Evolutionary conservation across 2,113 vertebrate genomes (phyloP).

Genomic region (Procavia capensis): DNA sequence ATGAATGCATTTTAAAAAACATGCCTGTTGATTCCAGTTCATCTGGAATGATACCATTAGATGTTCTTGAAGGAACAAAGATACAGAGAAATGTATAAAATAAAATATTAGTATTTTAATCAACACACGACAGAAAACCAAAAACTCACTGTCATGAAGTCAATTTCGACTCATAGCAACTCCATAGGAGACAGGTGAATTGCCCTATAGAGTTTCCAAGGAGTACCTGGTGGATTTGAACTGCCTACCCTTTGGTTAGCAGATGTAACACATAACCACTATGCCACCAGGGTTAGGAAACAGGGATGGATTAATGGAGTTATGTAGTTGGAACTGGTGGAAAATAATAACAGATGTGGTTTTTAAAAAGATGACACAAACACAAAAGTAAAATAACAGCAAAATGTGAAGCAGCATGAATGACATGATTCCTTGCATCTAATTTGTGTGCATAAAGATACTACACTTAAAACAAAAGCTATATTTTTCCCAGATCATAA

Average conservation of each 20-base stretch:
- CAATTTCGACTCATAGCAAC: too few relatives aligned
- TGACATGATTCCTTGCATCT: background rate
- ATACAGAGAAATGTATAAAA: background rate
- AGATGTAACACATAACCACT: too few relatives aligned
- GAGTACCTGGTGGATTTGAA: too few relatives aligned
- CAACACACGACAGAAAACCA: too few relatives aligned
- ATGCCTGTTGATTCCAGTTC: background rate
- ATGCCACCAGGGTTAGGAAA: too few relatives aligned
- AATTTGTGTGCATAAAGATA: background rate
- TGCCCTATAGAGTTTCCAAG: too few relatives aligned
- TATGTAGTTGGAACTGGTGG: background rate
- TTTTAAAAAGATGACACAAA: background rate
- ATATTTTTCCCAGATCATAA: background rate
- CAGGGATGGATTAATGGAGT: background rate
- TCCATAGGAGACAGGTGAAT: too few relatives aligned
- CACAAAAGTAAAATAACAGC: background rate
- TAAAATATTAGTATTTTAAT: background rate
- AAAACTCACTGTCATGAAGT: too few relatives aligned
- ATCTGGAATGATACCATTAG: background rate
- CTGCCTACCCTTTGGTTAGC: background rate
- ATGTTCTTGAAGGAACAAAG: background rate
- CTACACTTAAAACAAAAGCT: background rate
- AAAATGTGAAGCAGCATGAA: background rate
- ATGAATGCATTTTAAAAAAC: background rate
- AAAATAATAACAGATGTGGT: background rate